These are phyloP conservation scores for Tetheella fluctuosa DNA, from an alignment of 2,888 invertebrate genomes.

Conservation along the genomic window DNA sequence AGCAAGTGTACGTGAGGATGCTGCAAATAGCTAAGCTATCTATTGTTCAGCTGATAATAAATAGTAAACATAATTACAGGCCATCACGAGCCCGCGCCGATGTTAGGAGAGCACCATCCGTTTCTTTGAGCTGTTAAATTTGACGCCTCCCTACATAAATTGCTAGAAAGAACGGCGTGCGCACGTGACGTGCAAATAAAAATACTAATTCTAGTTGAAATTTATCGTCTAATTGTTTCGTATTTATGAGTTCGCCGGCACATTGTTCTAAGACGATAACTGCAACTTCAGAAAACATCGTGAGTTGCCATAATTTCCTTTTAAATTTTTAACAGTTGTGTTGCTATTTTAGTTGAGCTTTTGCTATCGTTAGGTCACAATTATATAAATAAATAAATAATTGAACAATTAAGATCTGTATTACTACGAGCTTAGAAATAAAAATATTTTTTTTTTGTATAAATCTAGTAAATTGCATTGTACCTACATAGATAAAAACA, in stretches of 20 bases:
- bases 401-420: too few relatives aligned
- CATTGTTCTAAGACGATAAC: slow-evolving; percentile 67
- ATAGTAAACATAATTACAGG: slow-evolving; percentile 69
- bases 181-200: slow-evolving; percentile 79
- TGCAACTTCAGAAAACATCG: slow-evolving; percentile 28
- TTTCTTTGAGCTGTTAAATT: slow-evolving; percentile 73
- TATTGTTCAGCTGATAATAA: slow-evolving; percentile 61
- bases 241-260: slow-evolving; percentile 68
- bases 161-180: slow-evolving; percentile 59
- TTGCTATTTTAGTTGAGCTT: background rate
- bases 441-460: too few relatives aligned
- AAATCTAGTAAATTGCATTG: too few relatives aligned
- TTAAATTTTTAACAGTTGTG: background rate
- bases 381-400: too few relatives aligned
- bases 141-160: slow-evolving; percentile 75
- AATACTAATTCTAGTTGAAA: slow-evolving; percentile 73
- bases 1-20: background rate
- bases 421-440: too few relatives aligned
- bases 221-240: slow-evolving; percentile 77
- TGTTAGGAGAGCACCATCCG: slow-evolving; percentile 65
- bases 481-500: background rate
- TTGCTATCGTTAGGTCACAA: too few relatives aligned
- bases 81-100: slow-evolving; percentile 60
- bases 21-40: slow-evolving; percentile 45
- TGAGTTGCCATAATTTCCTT: background rate